These are phyloP conservation scores for Melanchra persicariae DNA, from an alignment of 2,888 invertebrate species.

Conservation along the genomic window DNA sequence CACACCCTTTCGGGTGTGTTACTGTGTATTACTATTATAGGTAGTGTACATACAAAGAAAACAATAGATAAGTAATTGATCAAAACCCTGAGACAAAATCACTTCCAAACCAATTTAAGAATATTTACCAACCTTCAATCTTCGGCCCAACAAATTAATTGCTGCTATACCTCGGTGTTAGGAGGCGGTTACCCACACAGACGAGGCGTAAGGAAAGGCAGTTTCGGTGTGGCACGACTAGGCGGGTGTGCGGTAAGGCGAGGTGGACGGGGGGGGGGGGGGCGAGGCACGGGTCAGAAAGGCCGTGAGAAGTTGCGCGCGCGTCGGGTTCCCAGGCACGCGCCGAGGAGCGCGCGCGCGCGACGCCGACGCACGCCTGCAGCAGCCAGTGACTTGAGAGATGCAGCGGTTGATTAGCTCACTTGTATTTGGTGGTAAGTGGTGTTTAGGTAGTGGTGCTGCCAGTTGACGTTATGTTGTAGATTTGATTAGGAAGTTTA, in stretches of 20 bases:
- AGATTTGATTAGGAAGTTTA: background rate
- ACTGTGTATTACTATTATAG: no score
- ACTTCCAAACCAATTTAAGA: constrained; percentile 27
- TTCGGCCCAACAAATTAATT: constrained; percentile 65
- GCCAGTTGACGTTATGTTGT: background rate
- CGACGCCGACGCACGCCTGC: constrained; percentile 68
- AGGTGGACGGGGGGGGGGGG: constrained; percentile 34
- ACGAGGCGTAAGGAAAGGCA: constrained; percentile 71
- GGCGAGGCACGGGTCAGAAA: constrained; percentile 77
- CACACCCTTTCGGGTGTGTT: no score
- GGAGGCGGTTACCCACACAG: constrained; percentile 69
- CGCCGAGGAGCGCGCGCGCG: constrained; percentile 78
- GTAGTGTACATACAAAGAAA: no score
- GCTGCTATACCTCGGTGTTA: constrained; percentile 59
- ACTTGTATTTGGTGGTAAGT: constrained; percentile 35
- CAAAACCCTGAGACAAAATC: constrained; percentile 17
- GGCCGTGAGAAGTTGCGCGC: constrained; percentile 90
- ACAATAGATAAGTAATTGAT: no score
- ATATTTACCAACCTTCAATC: constrained; percentile 64
- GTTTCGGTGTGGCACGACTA: constrained; percentile 69
- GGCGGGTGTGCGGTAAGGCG: constrained; percentile 12
- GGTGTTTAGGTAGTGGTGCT: constrained; percentile 10
- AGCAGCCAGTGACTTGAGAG: constrained; percentile 53
- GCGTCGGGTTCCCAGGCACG: constrained; percentile 90
- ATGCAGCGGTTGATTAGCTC: constrained; percentile 44